Percentiles rank a stretch among this genome's conserved stretches.
Conservation (phyloP, 2,113 vertebrate genomes). For the Cricetomys ansorgei region DNA sequence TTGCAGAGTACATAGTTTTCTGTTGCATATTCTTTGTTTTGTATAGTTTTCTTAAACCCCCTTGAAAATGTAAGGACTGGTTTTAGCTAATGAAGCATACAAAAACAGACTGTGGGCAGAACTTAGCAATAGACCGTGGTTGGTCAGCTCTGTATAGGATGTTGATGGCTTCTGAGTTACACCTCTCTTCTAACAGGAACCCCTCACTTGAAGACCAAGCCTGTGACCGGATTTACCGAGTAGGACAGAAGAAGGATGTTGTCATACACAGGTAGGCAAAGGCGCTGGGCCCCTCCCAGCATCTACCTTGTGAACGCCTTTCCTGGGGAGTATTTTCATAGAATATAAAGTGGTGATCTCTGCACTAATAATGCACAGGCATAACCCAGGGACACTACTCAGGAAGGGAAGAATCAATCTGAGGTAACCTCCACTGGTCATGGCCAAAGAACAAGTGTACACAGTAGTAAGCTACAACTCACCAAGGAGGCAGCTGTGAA, state of each 20-base stretch:
- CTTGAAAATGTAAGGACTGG: background rate
- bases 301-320: background rate
- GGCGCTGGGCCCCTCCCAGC: background rate
- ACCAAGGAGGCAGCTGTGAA: background rate
- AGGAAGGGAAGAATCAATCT: background rate
- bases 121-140: background rate
- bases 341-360: background rate
- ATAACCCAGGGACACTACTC: background rate
- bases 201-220: constrained; percentile 98
- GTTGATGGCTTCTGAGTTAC: background rate
- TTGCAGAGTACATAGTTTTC: background rate
- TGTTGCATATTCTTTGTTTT: background rate
- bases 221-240: constrained; percentile 96
- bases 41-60: background rate
- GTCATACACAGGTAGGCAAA: constrained; percentile 93
- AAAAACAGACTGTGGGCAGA: background rate
- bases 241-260: constrained; percentile 94
- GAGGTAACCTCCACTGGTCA: background rate
- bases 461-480: background rate
- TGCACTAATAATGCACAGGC: no score
- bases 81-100: background rate
- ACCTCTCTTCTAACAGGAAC: constrained; percentile 89
- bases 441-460: background rate
- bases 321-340: background rate
- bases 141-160: background rate